Evolutionary conservation across 1,140 invertebrate species (phyloP), one percentile per base, ranked within the genome.

Genomic region (Lepidurus apus): DNA sequence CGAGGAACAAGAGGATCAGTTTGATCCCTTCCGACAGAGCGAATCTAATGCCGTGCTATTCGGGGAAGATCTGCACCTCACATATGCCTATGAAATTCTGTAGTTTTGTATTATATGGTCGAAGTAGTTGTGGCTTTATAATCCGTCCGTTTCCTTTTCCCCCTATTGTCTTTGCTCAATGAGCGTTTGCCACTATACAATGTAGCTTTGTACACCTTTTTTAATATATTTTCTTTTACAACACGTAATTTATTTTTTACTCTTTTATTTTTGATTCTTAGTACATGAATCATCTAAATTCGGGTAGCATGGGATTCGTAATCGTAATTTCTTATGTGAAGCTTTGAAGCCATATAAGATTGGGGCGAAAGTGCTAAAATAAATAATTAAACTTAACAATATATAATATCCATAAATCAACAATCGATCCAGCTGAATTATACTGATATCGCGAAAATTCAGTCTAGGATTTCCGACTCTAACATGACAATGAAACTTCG

Each of bases 41-140:
- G 78, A 79, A 47, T 73, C 73, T 34, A 74, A 74, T 9, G 45
- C 34, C 17, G 75, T 79, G 73, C 34, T 79, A 34, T 79, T 79
- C 42, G 78, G 78, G 8, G 78, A 79, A n/a, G 78, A 79, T 34
- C 75, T 75, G 17, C 78, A 74, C 26, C 78, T 79, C 10, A 75
- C 78, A 42, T 79, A 79, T 44, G 74, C 78, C 42, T 79, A 79
- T 74, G 78, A 79, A 44, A 79, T 79, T 47, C 74, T 79, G 34
- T 79, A 44, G 75, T 26, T 34, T 75, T n/a, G 9, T 65, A 13
- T 7, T 65, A n/a, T 65, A 21, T 65, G n/a, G 53, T 65, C 17
- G n/a, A 65, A 17, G 17, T 65, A 21, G 6, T 65, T 65, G 53
- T 65, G 53, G 53, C 21, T 7, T 65, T 65, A 65, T 65, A 65